Conservation (phyloP, 2,797 vertebrate genomes). For the Loriculus beryllinus region DNA sequence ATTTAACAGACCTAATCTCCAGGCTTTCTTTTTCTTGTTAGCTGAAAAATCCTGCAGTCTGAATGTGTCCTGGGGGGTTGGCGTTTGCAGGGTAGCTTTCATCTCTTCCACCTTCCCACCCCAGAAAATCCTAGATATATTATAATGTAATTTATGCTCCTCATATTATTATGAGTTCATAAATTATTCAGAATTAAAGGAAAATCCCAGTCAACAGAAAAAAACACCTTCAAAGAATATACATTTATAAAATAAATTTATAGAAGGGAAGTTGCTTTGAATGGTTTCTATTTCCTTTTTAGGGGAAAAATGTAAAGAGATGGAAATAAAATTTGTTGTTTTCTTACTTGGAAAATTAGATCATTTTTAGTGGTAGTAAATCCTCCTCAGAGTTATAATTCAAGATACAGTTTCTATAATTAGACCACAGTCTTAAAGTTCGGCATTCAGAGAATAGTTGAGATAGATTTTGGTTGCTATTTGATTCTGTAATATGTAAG, state of each 20-base stretch:
- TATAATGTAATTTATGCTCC: background rate
- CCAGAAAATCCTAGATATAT: background rate
- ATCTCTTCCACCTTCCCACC: background rate
- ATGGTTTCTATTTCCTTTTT: background rate
- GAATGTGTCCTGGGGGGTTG: background rate
- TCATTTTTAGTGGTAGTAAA: background rate
- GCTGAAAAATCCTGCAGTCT: background rate
- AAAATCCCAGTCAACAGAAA: background rate
- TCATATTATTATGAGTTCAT: background rate
- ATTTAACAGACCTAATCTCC: background rate
- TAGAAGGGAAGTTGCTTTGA: background rate
- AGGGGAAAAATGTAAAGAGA: background rate
- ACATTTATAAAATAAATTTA: background rate
- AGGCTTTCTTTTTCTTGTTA: background rate
- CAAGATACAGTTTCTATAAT: background rate
- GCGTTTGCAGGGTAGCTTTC: background rate
- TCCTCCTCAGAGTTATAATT: background rate
- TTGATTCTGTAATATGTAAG: background rate
- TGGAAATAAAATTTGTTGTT: background rate
- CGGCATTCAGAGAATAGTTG: background rate
- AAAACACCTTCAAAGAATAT: background rate
- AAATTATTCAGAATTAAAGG: background rate
- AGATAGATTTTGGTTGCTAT: background rate
- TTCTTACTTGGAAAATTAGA: background rate
- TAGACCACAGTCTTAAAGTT: background rate